Evolutionary conservation across 2,888 invertebrate species (phyloP).

Genomic region (Zaprionus lineosus): DNA sequence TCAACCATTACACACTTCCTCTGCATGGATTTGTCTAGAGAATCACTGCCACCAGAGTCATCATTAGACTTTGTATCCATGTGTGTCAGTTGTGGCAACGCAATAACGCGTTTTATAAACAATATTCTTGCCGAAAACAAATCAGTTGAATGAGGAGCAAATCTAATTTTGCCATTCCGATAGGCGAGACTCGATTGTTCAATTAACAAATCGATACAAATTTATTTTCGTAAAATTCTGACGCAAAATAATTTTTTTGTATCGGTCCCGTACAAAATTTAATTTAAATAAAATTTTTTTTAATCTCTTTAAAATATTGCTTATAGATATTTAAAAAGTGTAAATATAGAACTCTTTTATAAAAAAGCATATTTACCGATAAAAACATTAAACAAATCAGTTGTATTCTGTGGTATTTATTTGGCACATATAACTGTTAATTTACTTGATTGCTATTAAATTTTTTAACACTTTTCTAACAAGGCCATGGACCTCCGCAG

Average conservation of each 20-base stretch:
- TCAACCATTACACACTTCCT: conserved; percentile 79
- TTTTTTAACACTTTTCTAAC: conserved; percentile 34
- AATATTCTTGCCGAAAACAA: conserved; percentile 52
- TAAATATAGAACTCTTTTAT: no score
- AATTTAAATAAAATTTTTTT: no score
- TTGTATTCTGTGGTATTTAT: no score
- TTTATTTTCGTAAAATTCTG: no score
- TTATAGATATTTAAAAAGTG: no score
- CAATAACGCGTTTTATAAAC: conserved; percentile 25
- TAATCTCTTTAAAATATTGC: no score
- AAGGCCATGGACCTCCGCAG: conserved; percentile 53
- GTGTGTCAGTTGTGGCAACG: conserved; percentile 30
- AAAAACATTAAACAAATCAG: not conserved
- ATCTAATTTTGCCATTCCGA: conserved; percentile 42
- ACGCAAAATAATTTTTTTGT: no score
- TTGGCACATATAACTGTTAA: no score
- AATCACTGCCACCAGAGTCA: conserved; percentile 80
- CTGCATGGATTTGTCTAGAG: conserved; percentile 80
- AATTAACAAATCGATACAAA: not conserved
- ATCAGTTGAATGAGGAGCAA: conserved; percentile 53
- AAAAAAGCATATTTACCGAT: no score
- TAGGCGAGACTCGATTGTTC: conserved; percentile 30
- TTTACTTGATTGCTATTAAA: not conserved
- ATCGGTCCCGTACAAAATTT: no score
- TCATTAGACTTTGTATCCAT: conserved; percentile 80